Conservation (phyloP, 2,113 vertebrate species). For the Lynx canadensis region DNA sequence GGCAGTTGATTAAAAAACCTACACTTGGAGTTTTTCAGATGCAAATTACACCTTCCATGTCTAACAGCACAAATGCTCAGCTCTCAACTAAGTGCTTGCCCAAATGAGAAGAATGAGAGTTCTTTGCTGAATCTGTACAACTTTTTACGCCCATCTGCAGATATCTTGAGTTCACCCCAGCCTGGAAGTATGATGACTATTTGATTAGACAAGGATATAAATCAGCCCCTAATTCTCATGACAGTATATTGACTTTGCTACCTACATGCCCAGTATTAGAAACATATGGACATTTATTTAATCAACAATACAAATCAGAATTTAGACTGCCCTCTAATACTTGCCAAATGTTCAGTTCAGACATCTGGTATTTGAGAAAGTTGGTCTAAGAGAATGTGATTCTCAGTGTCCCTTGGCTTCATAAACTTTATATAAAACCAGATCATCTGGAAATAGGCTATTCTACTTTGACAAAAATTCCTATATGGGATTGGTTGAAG, state of each 20-base stretch:
- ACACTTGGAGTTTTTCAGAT: not conserved
- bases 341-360: slow-evolving; percentile 44
- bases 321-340: slow-evolving; percentile 28
- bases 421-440: not conserved
- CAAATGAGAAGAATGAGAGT: not conserved
- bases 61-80: not conserved
- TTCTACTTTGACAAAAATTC: slow-evolving; percentile 23
- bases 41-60: not conserved
- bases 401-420: not conserved
- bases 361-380: slow-evolving; percentile 56
- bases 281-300: slow-evolving; percentile 54
- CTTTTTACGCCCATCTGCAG: not conserved
- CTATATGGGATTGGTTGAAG: not conserved
- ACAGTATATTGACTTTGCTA: slow-evolving; percentile 49
- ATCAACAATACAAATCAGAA: slow-evolving; percentile 16
- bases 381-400: not conserved
- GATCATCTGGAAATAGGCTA: slow-evolving; percentile 7
- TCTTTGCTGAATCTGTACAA: slow-evolving; percentile 31
- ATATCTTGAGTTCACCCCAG: not conserved
- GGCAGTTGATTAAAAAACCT: slow-evolving; percentile 16
- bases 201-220: slow-evolving; percentile 35
- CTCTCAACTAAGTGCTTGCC: not conserved
- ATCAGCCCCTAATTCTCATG: slow-evolving; percentile 37
- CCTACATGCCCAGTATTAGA: slow-evolving; percentile 46
- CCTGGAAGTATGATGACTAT: not conserved